Conservation (phyloP, 1,140 invertebrate species). For the Bombus polaris region DNA sequence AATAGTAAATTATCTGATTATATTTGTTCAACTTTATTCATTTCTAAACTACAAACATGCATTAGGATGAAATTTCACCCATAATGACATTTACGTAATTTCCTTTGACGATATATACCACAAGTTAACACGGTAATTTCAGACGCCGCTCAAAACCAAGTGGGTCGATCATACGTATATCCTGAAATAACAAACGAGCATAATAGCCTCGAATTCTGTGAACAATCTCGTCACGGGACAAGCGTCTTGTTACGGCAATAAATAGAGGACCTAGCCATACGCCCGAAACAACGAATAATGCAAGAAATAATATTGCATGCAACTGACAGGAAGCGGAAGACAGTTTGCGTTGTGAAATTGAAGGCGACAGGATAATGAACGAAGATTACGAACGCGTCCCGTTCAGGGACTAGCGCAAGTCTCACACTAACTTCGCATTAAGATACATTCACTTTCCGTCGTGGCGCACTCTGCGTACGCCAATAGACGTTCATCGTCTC, state of each 20-base stretch:
- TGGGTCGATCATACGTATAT: neutral
- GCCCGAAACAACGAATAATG: conserved; percentile 10
- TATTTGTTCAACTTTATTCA: no score
- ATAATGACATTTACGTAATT: no score
- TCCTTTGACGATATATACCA: neutral
- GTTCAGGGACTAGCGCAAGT: neutral
- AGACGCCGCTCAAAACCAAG: neutral
- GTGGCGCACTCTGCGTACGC: neutral
- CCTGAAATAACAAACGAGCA: neutral
- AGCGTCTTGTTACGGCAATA: neutral
- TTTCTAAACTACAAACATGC: no score
- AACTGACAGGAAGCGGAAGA: no score
- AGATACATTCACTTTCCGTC: conserved; percentile 33
- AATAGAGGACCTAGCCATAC: neutral
- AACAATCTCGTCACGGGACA: neutral
- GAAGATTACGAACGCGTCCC: neutral
- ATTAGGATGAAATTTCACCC: no score
- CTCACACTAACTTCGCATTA: conserved; percentile 13
- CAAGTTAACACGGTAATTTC: neutral
- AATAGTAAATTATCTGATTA: no score
- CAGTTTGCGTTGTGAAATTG: neutral
- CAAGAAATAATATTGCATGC: conserved; percentile 15
- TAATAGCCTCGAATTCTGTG: no score
- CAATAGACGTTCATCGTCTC: neutral
- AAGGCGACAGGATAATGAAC: conserved; percentile 24